phyloP scores from a whole-genome alignment of 2,113 vertebrate species.

The Callionymus lyra region DNA sequence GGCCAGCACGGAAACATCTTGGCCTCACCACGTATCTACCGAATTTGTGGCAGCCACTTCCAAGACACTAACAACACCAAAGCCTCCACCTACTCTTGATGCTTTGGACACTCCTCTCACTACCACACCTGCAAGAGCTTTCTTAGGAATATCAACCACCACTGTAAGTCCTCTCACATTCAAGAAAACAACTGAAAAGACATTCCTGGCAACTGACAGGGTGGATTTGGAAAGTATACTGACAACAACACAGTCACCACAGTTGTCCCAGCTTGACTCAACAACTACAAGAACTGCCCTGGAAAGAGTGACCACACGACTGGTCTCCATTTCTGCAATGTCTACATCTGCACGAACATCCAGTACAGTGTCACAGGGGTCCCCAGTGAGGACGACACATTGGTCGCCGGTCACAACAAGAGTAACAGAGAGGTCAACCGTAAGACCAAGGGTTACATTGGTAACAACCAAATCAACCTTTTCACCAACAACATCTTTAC shows the following conservation, averaged over 20 bases:
- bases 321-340: constrained; percentile 27
- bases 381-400: constrained; percentile 32
- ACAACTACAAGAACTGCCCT: constrained; percentile 27
- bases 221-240: constrained; percentile 34
- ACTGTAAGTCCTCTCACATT: constrained; percentile 19
- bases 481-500: constrained; percentile 1
- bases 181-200: constrained; percentile 29
- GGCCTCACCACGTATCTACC: constrained; percentile 15
- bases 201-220: constrained; percentile 24
- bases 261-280: constrained; percentile 3
- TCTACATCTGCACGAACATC: constrained; percentile 10
- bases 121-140: constrained; percentile 19
- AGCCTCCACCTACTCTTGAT: constrained; percentile 4
- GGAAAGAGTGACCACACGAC: constrained; percentile 41
- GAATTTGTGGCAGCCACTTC: constrained; percentile 22
- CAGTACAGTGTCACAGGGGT: constrained; percentile 10
- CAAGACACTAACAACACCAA: constrained; percentile 13
- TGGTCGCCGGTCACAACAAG: constrained; percentile 32
- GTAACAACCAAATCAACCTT: constrained; percentile 25
- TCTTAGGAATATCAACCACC: constrained; percentile 18
- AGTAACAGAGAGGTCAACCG: constrained; percentile 32
- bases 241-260: constrained; percentile 25
- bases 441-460: constrained; percentile 40
- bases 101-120: constrained; percentile 19
- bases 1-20: constrained; percentile 22